A percentile compares a stretch with the other conserved stretches of the same genome.
These are phyloP conservation scores for Chelidonichthys spinosus DNA, from an alignment of 2,797 vertebrate species.

Conservation along the genomic window DNA sequence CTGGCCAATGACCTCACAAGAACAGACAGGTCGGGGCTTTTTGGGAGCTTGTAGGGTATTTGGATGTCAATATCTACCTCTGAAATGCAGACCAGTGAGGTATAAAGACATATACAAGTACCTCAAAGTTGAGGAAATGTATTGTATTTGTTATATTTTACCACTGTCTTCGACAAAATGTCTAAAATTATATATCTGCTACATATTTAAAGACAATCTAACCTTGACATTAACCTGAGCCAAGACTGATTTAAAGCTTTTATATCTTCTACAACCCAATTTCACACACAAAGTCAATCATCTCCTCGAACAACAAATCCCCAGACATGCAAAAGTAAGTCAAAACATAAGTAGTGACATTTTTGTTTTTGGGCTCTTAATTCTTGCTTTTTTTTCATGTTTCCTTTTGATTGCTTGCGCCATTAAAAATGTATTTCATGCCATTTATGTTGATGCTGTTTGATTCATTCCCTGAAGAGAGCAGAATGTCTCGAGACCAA, in stretches of 20 bases:
- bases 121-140: no score
- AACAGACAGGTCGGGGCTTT: neutral
- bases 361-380: neutral
- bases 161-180: neutral
- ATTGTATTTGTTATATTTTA: neutral
- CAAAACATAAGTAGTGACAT: neutral
- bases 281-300: neutral
- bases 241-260: neutral
- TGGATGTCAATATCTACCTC: neutral
- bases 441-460: slow-evolving; percentile 40
- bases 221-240: neutral
- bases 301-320: slow-evolving; percentile 1
- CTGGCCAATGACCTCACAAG: neutral
- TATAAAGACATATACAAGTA: neutral
- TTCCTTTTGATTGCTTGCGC: slow-evolving; percentile 24
- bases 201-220: neutral
- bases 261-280: neutral
- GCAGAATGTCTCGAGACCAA: slow-evolving; percentile 11
- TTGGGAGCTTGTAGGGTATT: neutral
- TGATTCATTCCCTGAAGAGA: slow-evolving; percentile 20
- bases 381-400: neutral
- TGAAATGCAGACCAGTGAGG: neutral
- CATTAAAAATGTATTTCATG: slow-evolving; percentile 16
- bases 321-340: neutral
- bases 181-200: neutral